Base-by-base conservation (phyloP, 2,797 vertebrate genomes). In the Sciaenops ocellatus region DNA sequence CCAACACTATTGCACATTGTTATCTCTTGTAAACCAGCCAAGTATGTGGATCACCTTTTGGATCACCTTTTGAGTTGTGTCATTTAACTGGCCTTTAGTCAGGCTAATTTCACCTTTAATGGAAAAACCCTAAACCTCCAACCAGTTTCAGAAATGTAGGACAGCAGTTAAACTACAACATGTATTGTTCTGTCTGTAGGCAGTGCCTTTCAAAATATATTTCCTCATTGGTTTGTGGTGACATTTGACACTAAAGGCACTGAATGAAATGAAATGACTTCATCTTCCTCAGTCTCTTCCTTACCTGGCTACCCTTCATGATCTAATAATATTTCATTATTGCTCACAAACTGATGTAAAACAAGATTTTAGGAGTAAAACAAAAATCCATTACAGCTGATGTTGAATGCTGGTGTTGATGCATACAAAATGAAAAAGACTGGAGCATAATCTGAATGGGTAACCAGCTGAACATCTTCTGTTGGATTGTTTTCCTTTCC, bases 1-100 rank as follows among this genome's bases (percentile, higher is more conserved):
- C 47, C 70, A 66, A 52, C 48, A 64, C 54, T 84, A 91, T 90
- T 90, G 90, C 89, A 90, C 90, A 81, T 74, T 44, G 63, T 79
- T 63, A 13, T 73, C 52, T 22, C 34, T 9, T 73, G 73, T 82
- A 74, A 87, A 85, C 72, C 30, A 20, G 59, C 16, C 51, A 50
- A 65, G 6, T 2, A 12, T 9, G 42, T 15, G 22, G n/a, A 24
- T 72, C 22, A 3, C 20, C 30, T 65, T 60, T 50, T 15, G 22
- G n/a, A 24, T 72, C 22, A 3, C 20, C 30, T 65, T 60, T 50
- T 42, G 18, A 8, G 5, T 54, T 28, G 47, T 47, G 30, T 62
- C 16, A 15, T 26, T n/a, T 17, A 38, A 62, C 2, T 44, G 3
- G 57, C 34, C 51, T 76, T 79, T 20, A 34, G 17, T 2, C 5